These are phyloP conservation scores for Taeniopygia guttata DNA, from an alignment of 2,797 vertebrate species.

Conservation along the genomic window DNA sequence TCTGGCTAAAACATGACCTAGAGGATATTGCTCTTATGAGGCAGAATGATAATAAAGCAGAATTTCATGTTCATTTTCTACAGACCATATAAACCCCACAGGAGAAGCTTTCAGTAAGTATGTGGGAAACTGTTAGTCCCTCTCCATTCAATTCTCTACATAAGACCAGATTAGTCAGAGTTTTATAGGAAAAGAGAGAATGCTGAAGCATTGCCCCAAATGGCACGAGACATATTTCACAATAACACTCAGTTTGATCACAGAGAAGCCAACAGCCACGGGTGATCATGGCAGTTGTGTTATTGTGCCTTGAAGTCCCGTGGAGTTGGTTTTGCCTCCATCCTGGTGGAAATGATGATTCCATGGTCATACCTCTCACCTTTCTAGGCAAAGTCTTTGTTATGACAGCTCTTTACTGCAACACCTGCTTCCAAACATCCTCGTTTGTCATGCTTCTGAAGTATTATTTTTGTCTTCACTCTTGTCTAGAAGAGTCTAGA, in stretches of 20 bases:
- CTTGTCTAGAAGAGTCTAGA: not conserved
- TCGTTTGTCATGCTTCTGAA: not conserved
- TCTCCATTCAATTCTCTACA: not conserved
- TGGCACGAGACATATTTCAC: conserved; percentile 8
- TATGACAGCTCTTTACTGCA: not conserved
- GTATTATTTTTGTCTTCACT: not conserved
- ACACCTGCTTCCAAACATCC: not conserved
- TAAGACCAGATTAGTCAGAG: not conserved
- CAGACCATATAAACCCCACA: not conserved
- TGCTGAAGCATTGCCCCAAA: not conserved
- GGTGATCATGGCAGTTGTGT: rapidly evolving
- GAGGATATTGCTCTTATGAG: not conserved
- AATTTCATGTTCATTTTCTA: not conserved
- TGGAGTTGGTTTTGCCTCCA: conserved; percentile 15
- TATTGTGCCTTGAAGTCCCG: not conserved
- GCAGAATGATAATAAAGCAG: not conserved
- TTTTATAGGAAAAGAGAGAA: not conserved
- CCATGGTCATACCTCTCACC: not conserved
- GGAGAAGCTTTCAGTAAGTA: not conserved
- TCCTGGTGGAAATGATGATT: conserved; percentile 16
- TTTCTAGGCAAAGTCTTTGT: conserved; percentile 1
- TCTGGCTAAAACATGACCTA: not conserved
- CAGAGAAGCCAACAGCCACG: conserved; percentile 28
- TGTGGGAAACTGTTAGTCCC: not conserved
- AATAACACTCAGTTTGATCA: not conserved